Percentiles rank a stretch among this genome's conserved stretches.
Evolutionary conservation across 2,888 invertebrate genomes (phyloP).

Genomic region (Congeria kusceri): DNA sequence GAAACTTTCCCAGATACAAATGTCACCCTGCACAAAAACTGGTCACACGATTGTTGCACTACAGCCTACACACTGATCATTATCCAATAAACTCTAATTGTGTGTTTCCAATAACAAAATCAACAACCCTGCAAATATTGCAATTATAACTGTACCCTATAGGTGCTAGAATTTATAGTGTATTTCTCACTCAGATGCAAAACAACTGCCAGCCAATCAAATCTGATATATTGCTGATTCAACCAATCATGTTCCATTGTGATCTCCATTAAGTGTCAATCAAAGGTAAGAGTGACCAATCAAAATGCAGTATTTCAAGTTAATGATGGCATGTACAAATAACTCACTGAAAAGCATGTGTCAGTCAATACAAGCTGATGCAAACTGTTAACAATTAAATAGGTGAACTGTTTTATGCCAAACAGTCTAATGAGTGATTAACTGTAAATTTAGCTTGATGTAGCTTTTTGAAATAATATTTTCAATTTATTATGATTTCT

Average conservation of each 20-base stretch:
- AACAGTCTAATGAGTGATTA: no score
- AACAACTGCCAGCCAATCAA: neutral
- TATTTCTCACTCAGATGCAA: constrained; percentile 35
- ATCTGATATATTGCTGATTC: neutral
- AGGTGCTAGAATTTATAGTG: neutral
- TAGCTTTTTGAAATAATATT: no score
- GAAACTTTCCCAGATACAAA: constrained; percentile 11
- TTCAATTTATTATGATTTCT: no score
- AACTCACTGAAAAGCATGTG: no score
- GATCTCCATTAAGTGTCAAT: constrained; percentile 17
- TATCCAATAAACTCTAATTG: constrained; percentile 38
- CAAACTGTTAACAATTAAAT: constrained; percentile 27
- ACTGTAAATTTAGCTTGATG: no score
- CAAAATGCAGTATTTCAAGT: neutral
- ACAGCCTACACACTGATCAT: constrained; percentile 14
- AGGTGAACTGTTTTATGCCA: no score
- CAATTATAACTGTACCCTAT: constrained; percentile 19
- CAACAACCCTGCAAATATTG: constrained; percentile 4
- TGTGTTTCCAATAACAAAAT: constrained; percentile 18
- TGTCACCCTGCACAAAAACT: constrained; percentile 18
- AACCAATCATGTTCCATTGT: constrained; percentile 31
- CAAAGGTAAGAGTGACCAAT: constrained; percentile 28
- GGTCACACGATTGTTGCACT: constrained; percentile 7
- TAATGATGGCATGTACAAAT: no score
- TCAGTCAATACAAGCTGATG: constrained; percentile 7